Percentiles rank a stretch among this genome's conserved stretches.
phyloP scores from a whole-genome alignment of 2,888 invertebrate species.

The Lasiommata megera region DNA sequence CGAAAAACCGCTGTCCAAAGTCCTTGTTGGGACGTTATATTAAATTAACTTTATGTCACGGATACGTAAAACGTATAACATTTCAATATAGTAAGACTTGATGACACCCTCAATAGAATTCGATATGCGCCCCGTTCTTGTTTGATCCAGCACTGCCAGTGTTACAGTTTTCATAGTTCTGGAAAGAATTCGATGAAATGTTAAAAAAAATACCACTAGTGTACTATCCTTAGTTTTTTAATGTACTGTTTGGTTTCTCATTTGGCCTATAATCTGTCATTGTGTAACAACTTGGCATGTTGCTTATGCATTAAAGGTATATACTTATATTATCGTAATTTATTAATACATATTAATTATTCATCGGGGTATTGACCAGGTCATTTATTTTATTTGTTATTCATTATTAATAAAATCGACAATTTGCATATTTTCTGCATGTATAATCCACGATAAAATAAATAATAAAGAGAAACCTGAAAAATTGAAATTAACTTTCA shows the following conservation, averaged over 20 bases:
- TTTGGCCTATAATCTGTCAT: not conserved
- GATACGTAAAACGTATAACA: too few relatives aligned
- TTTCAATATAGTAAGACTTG: too few relatives aligned
- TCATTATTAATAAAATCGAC: slow-evolving; percentile 49
- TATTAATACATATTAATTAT: slow-evolving; percentile 33
- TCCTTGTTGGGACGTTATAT: too few relatives aligned
- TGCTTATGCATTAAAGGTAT: not conserved
- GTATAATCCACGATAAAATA: not conserved
- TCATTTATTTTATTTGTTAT: slow-evolving; percentile 46
- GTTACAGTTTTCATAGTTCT: too few relatives aligned
- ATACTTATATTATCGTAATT: not conserved
- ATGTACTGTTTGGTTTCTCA: not conserved
- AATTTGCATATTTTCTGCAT: slow-evolving; percentile 39
- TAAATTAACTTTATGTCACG: too few relatives aligned
- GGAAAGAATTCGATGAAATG: not conserved
- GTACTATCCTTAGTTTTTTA: not conserved
- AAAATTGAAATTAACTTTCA: too few relatives aligned
- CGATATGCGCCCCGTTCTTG: too few relatives aligned
- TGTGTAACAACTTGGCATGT: slow-evolving; percentile 20
- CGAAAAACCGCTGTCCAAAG: too few relatives aligned
- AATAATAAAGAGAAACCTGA: not conserved
- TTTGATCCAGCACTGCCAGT: too few relatives aligned
- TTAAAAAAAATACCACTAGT: not conserved
- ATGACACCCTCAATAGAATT: too few relatives aligned
- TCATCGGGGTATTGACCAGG: slow-evolving; percentile 47